A percentile compares a stretch with the other conserved stretches of the same genome.
Conservation (phyloP, 2,797 vertebrate genomes). For the Choloepus didactylus region DNA sequence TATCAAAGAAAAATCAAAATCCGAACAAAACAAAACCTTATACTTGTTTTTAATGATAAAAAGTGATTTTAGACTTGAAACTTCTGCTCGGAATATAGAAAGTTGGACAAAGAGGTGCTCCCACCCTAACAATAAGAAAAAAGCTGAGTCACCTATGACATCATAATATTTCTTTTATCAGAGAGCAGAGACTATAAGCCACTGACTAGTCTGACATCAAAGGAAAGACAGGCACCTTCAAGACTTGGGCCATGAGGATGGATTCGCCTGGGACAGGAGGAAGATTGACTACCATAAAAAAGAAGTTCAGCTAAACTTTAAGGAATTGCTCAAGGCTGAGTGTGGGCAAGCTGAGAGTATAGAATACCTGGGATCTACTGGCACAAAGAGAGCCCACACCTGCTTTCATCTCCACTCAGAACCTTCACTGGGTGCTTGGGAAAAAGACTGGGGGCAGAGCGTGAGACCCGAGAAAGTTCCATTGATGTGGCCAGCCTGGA, state of each 20-base stretch:
- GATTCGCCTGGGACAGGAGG: neutral
- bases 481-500: neutral
- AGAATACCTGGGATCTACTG: too few relatives aligned
- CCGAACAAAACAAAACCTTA: neutral
- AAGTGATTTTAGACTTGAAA: too few relatives aligned
- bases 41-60: too few relatives aligned
- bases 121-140: neutral
- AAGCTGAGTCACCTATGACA: neutral
- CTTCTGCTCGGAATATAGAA: neutral
- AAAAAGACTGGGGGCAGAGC: too few relatives aligned
- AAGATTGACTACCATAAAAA: neutral
- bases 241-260: neutral
- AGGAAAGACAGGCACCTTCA: too few relatives aligned
- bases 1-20: neutral
- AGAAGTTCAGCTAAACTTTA: too few relatives aligned
- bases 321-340: too few relatives aligned
- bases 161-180: neutral
- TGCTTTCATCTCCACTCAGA: too few relatives aligned
- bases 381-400: too few relatives aligned
- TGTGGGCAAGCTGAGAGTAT: too few relatives aligned
- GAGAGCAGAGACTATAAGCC: neutral
- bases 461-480: too few relatives aligned
- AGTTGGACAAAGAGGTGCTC: neutral
- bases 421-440: too few relatives aligned
- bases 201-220: neutral